Evolutionary conservation across 1,140 invertebrate genomes (phyloP).

Genomic region (Agrypnia vestita): DNA sequence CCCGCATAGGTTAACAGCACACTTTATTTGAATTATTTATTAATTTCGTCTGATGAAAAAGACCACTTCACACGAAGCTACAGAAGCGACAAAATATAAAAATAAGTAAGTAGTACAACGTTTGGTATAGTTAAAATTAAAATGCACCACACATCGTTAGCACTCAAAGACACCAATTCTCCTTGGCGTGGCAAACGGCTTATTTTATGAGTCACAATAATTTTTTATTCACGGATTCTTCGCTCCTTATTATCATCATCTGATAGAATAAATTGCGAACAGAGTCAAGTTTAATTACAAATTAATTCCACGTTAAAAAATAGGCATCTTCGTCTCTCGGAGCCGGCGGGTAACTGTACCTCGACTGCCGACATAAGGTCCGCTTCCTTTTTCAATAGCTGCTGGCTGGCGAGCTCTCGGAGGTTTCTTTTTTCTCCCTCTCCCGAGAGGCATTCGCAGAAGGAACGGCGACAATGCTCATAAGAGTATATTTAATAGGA

Average conservation of each 20-base stretch:
- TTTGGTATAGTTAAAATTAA: too few species aligned
- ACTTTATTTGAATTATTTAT: too few species aligned
- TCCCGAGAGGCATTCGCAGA: neutral
- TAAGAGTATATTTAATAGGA: constrained; percentile 21
- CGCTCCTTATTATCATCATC: neutral
- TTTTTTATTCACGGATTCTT: neutral
- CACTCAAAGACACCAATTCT: too few species aligned
- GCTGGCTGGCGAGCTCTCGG: neutral
- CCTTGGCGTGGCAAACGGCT: too few species aligned
- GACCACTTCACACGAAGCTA: too few species aligned
- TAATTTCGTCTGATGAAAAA: too few species aligned
- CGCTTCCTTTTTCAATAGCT: constrained; percentile 10
- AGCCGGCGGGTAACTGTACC: constrained; percentile 4
- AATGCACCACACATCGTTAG: too few species aligned
- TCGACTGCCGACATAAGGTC: neutral
- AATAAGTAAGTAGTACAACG: too few species aligned
- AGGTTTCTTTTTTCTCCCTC: neutral
- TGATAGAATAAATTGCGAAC: too few species aligned
- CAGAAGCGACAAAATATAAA: too few species aligned
- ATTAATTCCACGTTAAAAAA: constrained; percentile 20
- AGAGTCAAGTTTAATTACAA: constrained; percentile 16
- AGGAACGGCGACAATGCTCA: constrained; percentile 21
- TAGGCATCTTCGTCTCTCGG: neutral
- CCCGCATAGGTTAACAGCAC: too few species aligned
- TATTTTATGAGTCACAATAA: too few species aligned